phyloP scores from a whole-genome alignment of 2,797 vertebrate species.

The Trachurus trachurus region DNA sequence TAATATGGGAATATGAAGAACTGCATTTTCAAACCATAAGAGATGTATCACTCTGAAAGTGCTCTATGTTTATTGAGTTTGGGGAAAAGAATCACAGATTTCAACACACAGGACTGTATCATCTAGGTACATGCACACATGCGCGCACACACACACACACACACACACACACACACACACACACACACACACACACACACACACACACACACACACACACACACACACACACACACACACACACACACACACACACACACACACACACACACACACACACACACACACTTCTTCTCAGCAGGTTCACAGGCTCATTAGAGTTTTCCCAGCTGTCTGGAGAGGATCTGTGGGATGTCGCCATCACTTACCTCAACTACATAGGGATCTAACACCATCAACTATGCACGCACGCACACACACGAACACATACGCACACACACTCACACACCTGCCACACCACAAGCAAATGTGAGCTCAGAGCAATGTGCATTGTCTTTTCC shows the following conservation, averaged over 20 bases:
- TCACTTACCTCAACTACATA: conserved; percentile 77
- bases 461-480: conserved; percentile 64
- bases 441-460: conserved; percentile 33
- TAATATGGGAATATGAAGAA: conserved; percentile 57
- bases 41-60: conserved; percentile 50
- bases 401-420: conserved; percentile 28
- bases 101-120: conserved; percentile 40
- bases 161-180: conserved; percentile 38
- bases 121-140: not conserved
- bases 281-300: conserved; percentile 57
- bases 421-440: conserved; percentile 24
- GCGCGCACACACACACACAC: not conserved
- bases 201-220: conserved; percentile 4
- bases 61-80: conserved; percentile 65
- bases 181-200: conserved; percentile 15
- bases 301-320: conserved; percentile 80
- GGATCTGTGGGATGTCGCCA: conserved; percentile 78
- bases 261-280: not conserved
- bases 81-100: conserved; percentile 52
- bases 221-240: not conserved
- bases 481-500: conserved; percentile 71
- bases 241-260: conserved; percentile 8
- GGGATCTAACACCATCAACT: conserved; percentile 63
- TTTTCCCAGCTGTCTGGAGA: conserved; percentile 80
- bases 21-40: conserved; percentile 45